Evolutionary conservation across 2,888 invertebrate genomes (phyloP).

Genomic region (Drosophila ezoana): DNA sequence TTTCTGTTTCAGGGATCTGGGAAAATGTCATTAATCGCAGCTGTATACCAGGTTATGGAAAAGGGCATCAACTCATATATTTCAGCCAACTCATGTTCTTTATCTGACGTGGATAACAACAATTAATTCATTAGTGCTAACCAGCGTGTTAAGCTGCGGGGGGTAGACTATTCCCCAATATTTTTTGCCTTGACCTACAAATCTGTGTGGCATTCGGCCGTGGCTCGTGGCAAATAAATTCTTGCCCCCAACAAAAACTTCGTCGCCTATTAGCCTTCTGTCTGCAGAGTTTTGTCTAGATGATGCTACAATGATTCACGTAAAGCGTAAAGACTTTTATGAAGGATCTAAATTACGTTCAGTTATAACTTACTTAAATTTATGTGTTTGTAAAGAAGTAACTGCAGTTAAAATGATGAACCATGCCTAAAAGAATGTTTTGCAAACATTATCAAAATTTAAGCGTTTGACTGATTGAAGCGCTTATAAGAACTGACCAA

Average conservation of each 20-base stretch:
- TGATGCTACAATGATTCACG: conserved; percentile 17
- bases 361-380: background rate
- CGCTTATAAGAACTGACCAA: too few species aligned
- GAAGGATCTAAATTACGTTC: background rate
- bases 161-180: background rate
- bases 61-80: conserved; percentile 42
- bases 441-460: too few species aligned
- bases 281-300: conserved; percentile 37
- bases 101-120: conserved; percentile 63
- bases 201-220: conserved; percentile 31
- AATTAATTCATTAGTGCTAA: conserved; percentile 68
- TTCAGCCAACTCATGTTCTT: conserved; percentile 57
- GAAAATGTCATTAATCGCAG: conserved; percentile 50
- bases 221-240: conserved; percentile 34
- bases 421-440: too few species aligned
- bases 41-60: conserved; percentile 52
- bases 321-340: background rate
- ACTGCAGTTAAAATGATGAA: background rate
- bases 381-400: too few species aligned
- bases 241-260: conserved; percentile 38
- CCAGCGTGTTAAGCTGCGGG: background rate
- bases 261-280: conserved; percentile 32
- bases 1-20: conserved; percentile 2
- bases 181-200: conserved; percentile 50
- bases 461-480: too few species aligned